phyloP scores from a whole-genome alignment of 2,888 invertebrate species.

The Eupsilia transversa region DNA sequence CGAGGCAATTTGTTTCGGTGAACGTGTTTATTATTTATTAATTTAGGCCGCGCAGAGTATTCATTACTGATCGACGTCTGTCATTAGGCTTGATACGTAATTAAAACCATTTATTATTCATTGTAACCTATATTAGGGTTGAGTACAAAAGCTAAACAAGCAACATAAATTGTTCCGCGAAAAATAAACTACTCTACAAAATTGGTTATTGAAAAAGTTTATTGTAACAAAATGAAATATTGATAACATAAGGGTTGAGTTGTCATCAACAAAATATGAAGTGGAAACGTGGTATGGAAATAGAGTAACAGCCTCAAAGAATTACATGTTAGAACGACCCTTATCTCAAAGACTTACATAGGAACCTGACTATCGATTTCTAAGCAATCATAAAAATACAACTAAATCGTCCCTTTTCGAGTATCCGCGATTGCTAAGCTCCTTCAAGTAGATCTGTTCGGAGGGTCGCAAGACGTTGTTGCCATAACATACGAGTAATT shows the following conservation, averaged over 20 bases:
- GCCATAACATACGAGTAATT: conserved; percentile 82
- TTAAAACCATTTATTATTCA: conserved; percentile 58
- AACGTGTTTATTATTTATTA: conserved; percentile 25
- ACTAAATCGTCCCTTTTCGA: conserved; percentile 57
- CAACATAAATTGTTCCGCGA: conserved; percentile 27
- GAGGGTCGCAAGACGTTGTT: conserved; percentile 83
- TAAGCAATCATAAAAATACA: conserved; percentile 54
- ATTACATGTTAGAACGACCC: conserved; percentile 35
- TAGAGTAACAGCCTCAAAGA: conserved; percentile 28
- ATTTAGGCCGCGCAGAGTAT: conserved; percentile 22
- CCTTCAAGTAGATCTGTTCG: conserved; percentile 81
- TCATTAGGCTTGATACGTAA: conserved; percentile 42
- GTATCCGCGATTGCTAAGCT: conserved; percentile 61
- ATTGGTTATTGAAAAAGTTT: conserved; percentile 23
- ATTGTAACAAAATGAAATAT: not conserved
- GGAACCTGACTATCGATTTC: conserved; percentile 40
- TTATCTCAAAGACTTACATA: conserved; percentile 38
- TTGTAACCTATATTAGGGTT: conserved; percentile 46
- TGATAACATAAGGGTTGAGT: not conserved
- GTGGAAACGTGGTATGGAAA: conserved; percentile 19
- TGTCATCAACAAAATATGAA: conserved; percentile 3
- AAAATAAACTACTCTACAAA: conserved; percentile 26
- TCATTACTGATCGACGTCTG: conserved; percentile 43
- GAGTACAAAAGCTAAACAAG: conserved; percentile 28
- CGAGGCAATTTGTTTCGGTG: not conserved